Evolutionary conservation across 2,797 vertebrate genomes (phyloP).

Genomic region (Spondyliosoma cantharus): DNA sequence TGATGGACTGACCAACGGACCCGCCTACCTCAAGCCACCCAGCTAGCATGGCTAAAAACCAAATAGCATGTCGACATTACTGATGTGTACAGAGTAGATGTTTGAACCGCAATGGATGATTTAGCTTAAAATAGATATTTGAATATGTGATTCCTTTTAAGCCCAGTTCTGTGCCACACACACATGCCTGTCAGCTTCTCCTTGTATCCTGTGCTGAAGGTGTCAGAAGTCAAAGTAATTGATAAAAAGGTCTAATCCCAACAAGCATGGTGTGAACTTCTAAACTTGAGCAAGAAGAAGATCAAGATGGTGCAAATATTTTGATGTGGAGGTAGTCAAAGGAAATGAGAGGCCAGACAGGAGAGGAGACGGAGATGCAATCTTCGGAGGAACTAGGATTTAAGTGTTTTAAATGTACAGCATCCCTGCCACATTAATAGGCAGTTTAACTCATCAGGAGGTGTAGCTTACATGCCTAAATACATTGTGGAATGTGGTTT

Average conservation of each 20-base stretch:
- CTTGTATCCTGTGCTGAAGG: conserved; percentile 38
- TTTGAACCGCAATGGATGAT: neutral
- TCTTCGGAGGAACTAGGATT: neutral
- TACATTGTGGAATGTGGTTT: neutral
- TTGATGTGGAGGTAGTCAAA: conserved; percentile 12
- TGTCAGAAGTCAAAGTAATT: conserved; percentile 45
- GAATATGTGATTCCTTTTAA: conserved; percentile 20
- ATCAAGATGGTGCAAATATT: conserved; percentile 20
- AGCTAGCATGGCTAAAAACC: neutral
- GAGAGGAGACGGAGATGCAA: neutral
- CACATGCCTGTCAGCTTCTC: conserved; percentile 51
- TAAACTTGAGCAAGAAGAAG: conserved; percentile 14
- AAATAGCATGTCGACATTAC: neutral
- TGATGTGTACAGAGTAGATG: neutral
- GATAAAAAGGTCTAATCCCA: conserved; percentile 50
- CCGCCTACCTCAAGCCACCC: neutral
- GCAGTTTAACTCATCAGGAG: neutral
- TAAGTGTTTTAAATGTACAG: conserved; percentile 4
- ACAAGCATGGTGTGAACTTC: conserved; percentile 48
- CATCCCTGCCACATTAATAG: neutral
- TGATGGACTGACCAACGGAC: neutral
- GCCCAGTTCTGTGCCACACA: conserved; percentile 17
- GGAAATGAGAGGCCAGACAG: neutral
- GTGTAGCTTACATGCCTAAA: neutral
- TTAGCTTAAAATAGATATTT: conserved; percentile 34